A percentile compares a stretch with the other conserved stretches of the same genome.
Conservation (phyloP, 2,113 vertebrate genomes). For the Cyanoramphus novaezelandiae region DNA sequence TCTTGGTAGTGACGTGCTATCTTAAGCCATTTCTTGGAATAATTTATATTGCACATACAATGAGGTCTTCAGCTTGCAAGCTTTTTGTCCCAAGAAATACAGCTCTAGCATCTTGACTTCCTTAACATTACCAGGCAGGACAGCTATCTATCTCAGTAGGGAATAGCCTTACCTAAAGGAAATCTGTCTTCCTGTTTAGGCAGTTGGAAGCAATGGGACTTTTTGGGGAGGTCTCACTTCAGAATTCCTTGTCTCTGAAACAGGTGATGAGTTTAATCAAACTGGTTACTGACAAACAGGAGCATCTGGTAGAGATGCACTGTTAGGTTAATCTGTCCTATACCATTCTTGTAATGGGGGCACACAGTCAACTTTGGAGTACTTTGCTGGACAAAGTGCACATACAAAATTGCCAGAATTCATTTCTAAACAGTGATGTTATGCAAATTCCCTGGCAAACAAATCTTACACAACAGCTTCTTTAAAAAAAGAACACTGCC, state of each 20-base stretch:
- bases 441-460: neutral
- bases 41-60: neutral
- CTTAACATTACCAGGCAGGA: neutral
- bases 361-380: neutral
- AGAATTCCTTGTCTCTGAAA: neutral
- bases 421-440: neutral
- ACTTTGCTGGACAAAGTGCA: neutral
- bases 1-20: neutral
- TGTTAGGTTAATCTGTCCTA: neutral
- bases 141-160: neutral
- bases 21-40: neutral
- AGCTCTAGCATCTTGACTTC: neutral
- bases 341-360: neutral
- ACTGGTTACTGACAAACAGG: neutral
- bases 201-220: neutral
- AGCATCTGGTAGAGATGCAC: neutral
- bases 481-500: neutral
- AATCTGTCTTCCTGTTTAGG: neutral
- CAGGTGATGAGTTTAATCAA: neutral
- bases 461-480: neutral
- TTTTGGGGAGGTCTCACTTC: neutral
- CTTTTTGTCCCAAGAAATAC: neutral
- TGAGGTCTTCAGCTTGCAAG: neutral
- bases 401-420: neutral
- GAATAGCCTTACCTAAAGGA: neutral